Conservation (phyloP, 2,113 vertebrate species). For the Oryctolagus cuniculus region DNA sequence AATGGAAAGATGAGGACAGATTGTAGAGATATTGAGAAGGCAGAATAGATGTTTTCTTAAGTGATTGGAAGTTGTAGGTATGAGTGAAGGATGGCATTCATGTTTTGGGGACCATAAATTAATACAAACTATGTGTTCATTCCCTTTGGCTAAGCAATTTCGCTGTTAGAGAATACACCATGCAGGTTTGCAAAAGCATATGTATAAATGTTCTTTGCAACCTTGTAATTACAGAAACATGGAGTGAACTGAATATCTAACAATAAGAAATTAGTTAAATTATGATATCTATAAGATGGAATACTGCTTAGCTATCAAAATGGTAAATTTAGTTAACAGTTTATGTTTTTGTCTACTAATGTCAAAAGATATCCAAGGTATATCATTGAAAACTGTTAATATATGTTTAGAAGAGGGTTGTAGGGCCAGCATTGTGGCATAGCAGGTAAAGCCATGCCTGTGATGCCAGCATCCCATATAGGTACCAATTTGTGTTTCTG, state of each 20-base stretch:
- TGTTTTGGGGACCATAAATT: conserved; percentile 21
- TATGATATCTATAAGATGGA: too few species aligned
- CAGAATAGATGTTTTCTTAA: conserved; percentile 33
- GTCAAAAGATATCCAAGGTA: background rate
- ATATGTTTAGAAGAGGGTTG: too few species aligned
- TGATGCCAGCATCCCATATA: too few species aligned
- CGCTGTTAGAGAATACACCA: background rate
- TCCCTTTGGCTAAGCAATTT: conserved; percentile 18
- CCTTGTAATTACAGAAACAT: background rate
- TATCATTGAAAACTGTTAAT: conserved; percentile 3
- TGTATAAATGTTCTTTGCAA: background rate
- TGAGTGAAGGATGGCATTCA: background rate
- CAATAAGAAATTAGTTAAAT: background rate
- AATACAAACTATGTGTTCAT: background rate
- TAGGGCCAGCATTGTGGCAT: too few species aligned
- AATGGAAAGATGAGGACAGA: conserved; percentile 2
- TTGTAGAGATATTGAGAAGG: background rate
- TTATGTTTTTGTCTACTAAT: conserved; percentile 23
- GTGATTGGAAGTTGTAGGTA: conserved; percentile 1
- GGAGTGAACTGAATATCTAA: background rate
- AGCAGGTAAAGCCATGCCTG: too few species aligned
- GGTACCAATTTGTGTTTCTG: too few species aligned
- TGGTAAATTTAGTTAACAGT: conserved; percentile 9
- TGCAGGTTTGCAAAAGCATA: background rate
- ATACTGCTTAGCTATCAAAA: background rate